These are phyloP conservation scores for Aulostomus chinensis DNA, from an alignment of 2,797 vertebrate species.

Conservation along the genomic window DNA sequence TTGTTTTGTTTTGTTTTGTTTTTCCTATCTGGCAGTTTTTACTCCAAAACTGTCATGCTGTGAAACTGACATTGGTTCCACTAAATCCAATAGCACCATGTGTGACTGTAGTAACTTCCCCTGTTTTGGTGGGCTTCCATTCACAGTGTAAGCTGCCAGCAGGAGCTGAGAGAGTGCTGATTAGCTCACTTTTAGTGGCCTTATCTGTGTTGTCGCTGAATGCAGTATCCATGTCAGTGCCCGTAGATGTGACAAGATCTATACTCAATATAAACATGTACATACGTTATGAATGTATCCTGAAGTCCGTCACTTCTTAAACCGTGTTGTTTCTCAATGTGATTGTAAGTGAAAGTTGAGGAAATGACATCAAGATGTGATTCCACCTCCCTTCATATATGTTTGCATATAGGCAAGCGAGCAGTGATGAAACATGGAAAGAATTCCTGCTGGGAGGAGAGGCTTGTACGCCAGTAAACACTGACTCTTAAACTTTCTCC, in stretches of 20 bases:
- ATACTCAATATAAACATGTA: too few species aligned
- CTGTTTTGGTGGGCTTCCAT: conserved; percentile 16
- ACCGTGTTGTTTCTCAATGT: conserved; percentile 43
- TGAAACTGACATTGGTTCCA: too few species aligned
- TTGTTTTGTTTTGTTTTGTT: too few species aligned
- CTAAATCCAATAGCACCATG: conserved; percentile 28
- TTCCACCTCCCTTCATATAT: conserved; percentile 57
- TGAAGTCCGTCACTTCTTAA: conserved; percentile 28
- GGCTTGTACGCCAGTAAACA: conserved; percentile 70
- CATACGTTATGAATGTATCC: too few species aligned
- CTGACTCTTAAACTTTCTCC: conserved; percentile 48
- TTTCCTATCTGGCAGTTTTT: conserved; percentile 3
- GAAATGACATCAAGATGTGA: conserved; percentile 76
- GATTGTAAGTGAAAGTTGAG: conserved; percentile 66
- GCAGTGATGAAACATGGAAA: conserved; percentile 80
- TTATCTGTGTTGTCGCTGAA: conserved; percentile 29
- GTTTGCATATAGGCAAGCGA: conserved; percentile 57
- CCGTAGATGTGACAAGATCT: conserved; percentile 17
- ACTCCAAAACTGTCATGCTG: too few species aligned
- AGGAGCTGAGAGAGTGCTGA: conserved; percentile 8
- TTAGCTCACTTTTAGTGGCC: conserved; percentile 26
- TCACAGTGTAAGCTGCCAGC: conserved; percentile 6
- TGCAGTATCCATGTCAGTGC: too few species aligned
- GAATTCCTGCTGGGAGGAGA: conserved; percentile 78
- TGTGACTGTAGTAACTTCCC: conserved; percentile 19